Base-by-base conservation (phyloP, 2,797 vertebrate species). In the Phylloscopus collybita region DNA sequence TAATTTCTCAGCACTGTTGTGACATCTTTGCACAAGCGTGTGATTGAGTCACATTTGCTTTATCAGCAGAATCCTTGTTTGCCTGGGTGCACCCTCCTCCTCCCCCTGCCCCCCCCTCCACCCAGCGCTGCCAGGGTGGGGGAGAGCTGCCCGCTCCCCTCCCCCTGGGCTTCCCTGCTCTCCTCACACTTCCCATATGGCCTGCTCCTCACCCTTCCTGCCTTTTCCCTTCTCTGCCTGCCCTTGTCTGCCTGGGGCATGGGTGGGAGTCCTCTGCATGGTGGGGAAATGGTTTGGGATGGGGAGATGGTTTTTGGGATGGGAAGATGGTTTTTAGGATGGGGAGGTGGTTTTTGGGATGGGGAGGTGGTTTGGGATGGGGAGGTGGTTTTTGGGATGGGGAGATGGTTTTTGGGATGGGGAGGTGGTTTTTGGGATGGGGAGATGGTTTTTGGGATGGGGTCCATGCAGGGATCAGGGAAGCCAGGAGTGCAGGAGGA, bases 11-110 rank as follows among this genome's bases (percentile, higher is more conserved):
- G 96, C 93, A 4, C 95, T 96, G 95, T 97, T 97, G 97, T 97
- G 96, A 97, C 97, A 97, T 97, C 96, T 97, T 97, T 97, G 96
- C 93, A 96, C 96, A 97, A 96, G 96, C 97, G 90, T 97, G 95
- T 95, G 96, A 97, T 95, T 97, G 97, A 97, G 97, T 95, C 96
- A 96, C 96, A 95, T 94, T 96, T 96, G 97, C 97, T 97, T 97
- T 91, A 96, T 97, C 97, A 97, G 97, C 97, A 97, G 47, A 97
- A 97, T 94, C 95, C 96, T 96, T 96, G 91, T 95, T 95, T 95
- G 96, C 95, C 93, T 80, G 93, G 72, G 59, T 95, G 87, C 92
- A 59, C 78, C 94, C 88, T 92, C 76, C 93, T 36, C 30, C 53
- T 21, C 32, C 18, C 90, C 59, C 38, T 10, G 10, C 38, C 13